These are phyloP conservation scores for Rhea pennata DNA, from an alignment of 2,113 vertebrate species.

Conservation along the genomic window DNA sequence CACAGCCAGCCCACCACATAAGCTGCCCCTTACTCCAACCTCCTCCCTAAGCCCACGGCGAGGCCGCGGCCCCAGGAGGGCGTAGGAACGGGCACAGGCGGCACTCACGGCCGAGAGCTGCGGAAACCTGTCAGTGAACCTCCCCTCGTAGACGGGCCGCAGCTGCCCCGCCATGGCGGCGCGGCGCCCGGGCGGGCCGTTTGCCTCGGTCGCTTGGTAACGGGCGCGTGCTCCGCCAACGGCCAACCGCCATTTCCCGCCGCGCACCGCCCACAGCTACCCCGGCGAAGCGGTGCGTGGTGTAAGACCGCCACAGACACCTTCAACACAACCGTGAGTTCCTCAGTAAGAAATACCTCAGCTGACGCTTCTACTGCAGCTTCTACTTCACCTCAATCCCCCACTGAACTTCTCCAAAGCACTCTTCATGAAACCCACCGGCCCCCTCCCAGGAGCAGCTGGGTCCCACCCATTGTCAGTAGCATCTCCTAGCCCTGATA, in stretches of 20 bases:
- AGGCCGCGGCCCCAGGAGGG: not conserved
- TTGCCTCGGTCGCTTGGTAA: not conserved
- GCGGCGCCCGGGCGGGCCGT: accelerated
- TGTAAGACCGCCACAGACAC: too few relatives aligned
- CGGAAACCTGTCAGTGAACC: constrained; percentile 25
- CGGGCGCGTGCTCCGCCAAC: not conserved
- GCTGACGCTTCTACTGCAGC: too few relatives aligned
- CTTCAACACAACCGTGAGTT: too few relatives aligned
- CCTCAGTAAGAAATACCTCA: too few relatives aligned
- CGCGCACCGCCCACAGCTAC: too few relatives aligned
- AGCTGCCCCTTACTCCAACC: not conserved
- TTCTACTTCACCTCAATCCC: too few relatives aligned
- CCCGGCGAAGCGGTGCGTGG: too few relatives aligned
- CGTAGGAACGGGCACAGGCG: accelerated
- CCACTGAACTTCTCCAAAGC: not conserved
- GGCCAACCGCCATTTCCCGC: not conserved
- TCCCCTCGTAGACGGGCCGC: constrained; percentile 31
- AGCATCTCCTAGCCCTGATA: too few relatives aligned
- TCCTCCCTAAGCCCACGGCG: too few relatives aligned
- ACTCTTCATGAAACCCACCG: not conserved
- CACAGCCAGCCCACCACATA: accelerated
- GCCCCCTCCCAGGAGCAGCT: not conserved
- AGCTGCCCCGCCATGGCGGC: not conserved
- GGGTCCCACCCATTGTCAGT: too few relatives aligned
- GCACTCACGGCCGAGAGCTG: constrained; percentile 49